Base-by-base conservation (phyloP, 2,888 invertebrate species). In the Rhagonycha fulva region DNA sequence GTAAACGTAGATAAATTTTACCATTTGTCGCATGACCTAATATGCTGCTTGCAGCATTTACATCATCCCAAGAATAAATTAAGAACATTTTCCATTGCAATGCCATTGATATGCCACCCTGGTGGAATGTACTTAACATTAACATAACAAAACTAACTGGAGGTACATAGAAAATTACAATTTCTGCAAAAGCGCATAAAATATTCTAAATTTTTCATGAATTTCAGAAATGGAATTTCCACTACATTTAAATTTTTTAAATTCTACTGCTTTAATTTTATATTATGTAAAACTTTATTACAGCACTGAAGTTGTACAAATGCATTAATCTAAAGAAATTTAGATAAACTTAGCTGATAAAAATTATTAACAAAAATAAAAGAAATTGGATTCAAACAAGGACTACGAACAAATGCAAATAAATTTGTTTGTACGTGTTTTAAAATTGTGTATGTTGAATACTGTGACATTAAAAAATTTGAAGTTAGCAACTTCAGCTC, bases 1-100 rank as follows among this genome's bases (percentile, higher is more conserved):
- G 47, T 47, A n/a, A n/a, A 26, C 67, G 75, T 72, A 72, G 70
- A 72, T 72, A 75, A 76, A 72, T 72, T 72, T 69, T 47, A 24
- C 63, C 67, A 76, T 76, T 72, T 72, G 76, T 70, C 72, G 70
- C 66, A 70, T 19, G 66, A 62, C 26, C 24, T 66, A 11, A 26
- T 68, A 28, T 14, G 60, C 32, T 68, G 68, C 72, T 14, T n/a
- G n/a, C 47, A 47, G 47, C n/a, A 47, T 47, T 47, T 47, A 47
- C n/a, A 47, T n/a, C 47, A 47, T n/a, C 47, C 47, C n/a, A 47
- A 47, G 47, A 47, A 47, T 47, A 47, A 47, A 47, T 47, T 47
- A 47, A 47, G 47, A 47, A 47, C 5, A 47, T 47, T 47, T 47
- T 47, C 47, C 47, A n/a, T 47, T 47, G 47, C 47, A 47, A 7